Conservation (phyloP, 1,140 invertebrate genomes). For the Drosophila ogumai region DNA sequence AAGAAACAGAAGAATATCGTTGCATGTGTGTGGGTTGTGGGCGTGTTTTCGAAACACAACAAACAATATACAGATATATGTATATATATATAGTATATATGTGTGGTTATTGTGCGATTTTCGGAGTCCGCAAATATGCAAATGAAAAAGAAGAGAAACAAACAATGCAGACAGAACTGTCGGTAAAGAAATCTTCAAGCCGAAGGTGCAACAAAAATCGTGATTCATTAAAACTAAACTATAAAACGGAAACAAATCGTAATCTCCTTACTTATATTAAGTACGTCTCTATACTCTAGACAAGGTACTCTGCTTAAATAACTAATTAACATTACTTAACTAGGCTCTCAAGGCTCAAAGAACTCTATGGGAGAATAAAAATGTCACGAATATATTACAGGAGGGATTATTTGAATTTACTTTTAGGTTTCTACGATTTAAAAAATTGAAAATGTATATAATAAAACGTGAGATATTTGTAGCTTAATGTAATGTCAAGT, state of each 20-base stretch:
- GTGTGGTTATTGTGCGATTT: slow-evolving; percentile 55
- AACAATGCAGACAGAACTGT: slow-evolving; percentile 45
- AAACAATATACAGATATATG: slow-evolving; percentile 56
- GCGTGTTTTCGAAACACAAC: slow-evolving; percentile 55
- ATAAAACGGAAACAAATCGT: slow-evolving; percentile 21
- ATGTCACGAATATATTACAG: slow-evolving; percentile 37
- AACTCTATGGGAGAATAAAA: slow-evolving; percentile 35
- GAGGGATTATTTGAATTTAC: slow-evolving; percentile 22
- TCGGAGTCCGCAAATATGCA: slow-evolving; percentile 59
- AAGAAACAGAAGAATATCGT: slow-evolving; percentile 57
- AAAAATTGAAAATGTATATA: slow-evolving; percentile 16
- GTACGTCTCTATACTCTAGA: slow-evolving; percentile 31
- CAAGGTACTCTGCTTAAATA: slow-evolving; percentile 40
- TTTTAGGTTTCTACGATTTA: slow-evolving; percentile 29
- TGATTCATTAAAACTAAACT: slow-evolving; percentile 41
- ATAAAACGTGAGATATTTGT: slow-evolving; percentile 10
- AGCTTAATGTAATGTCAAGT: slow-evolving; percentile 19
- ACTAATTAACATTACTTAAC: slow-evolving; percentile 50
- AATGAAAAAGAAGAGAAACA: slow-evolving; percentile 62
- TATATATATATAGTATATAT: slow-evolving; percentile 17
- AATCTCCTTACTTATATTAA: slow-evolving; percentile 39
- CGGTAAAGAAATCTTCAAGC: slow-evolving; percentile 50
- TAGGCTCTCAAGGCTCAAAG: slow-evolving; percentile 40
- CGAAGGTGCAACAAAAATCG: slow-evolving; percentile 41
- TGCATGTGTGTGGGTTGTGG: slow-evolving; percentile 36